Percentiles rank a stretch among this genome's conserved stretches.
Evolutionary conservation across 2,888 invertebrate species (phyloP).

Genomic region (Gonocerus acuteangulatus): DNA sequence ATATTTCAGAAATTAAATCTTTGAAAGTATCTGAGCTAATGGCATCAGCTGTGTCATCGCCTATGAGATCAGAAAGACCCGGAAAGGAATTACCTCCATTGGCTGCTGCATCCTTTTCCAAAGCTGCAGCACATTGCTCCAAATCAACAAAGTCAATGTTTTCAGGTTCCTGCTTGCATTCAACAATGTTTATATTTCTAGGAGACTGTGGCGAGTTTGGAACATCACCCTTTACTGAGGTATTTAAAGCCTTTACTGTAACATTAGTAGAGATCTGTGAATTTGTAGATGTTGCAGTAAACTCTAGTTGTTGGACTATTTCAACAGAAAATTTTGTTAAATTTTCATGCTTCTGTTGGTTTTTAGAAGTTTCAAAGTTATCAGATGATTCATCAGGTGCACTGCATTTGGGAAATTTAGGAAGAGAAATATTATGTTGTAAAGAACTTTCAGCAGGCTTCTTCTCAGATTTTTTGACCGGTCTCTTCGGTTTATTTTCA

Average conservation of each 20-base stretch:
- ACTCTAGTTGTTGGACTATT: conserved; percentile 85
- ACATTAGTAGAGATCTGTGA: conserved; percentile 87
- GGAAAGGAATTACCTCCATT: conserved; percentile 59
- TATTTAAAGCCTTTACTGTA: conserved; percentile 73
- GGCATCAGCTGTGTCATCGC: conserved; percentile 74
- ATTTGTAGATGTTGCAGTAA: conserved; percentile 78
- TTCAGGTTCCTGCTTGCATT: conserved; percentile 65
- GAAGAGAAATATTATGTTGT: conserved; percentile 27
- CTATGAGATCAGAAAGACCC: conserved; percentile 70
- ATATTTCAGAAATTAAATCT: conserved; percentile 79
- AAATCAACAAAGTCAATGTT: conserved; percentile 81
- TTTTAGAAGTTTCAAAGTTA: conserved; percentile 41
- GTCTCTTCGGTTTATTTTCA: conserved; percentile 82
- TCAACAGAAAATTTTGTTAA: conserved; percentile 79
- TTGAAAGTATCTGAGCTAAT: conserved; percentile 71
- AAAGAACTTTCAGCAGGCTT: conserved; percentile 53
- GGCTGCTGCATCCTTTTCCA: conserved; percentile 73
- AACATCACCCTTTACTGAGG: conserved; percentile 52
- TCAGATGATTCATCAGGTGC: conserved; percentile 9
- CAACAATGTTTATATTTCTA: conserved; percentile 47
- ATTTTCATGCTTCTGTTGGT: conserved; percentile 40
- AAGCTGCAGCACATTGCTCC: conserved; percentile 73
- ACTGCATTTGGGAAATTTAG: conserved; percentile 18
- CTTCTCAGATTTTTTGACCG: conserved; percentile 67
- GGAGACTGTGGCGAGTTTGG: conserved; percentile 31